Evolutionary conservation across 2,113 vertebrate genomes (phyloP), one percentile per base, ranked within the genome.

Genomic region (Pelecanoides urinatrix): DNA sequence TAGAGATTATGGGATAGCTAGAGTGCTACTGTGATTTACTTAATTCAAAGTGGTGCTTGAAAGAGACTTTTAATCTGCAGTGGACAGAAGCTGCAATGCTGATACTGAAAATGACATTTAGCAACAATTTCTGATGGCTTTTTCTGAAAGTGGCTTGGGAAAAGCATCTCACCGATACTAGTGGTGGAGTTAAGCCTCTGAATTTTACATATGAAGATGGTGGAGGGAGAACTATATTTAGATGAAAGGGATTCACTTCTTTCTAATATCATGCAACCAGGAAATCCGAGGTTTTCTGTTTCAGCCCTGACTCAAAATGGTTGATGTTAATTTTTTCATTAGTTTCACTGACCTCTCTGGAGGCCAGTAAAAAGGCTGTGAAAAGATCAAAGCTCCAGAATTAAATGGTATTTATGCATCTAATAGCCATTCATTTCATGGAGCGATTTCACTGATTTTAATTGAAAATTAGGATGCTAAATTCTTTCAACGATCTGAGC

Each of bases 31-130:
- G 36, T 94, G 81, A 76, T 92, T 95, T 82, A 77, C 40, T 93
- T 95, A 95, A 95, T 96, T 96, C 91, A 95, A 96, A 90, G 94
- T 66, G 53, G 77, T 95, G 89, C 91, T 96, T 97, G 94, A 89
- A 95, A 95, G 80, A 93, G 70, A 79, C 83, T 78, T 93, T 96
- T 89, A 93, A 94, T 86, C 92, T 93, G 42, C 81, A 79, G 49
- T 96, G 96, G 95, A 85, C 92, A 94, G 96, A 93, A 96, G 63
- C 86, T 90, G 83, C 67, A 94, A 70, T 87, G 22, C 82, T 95
- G 89, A 94, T 96, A 96, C 47, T 67, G 74, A 82, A 93, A 92
- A 92, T 97, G 86, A 91, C 90, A 95, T 88, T 94, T 78, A 95
- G 86, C 70, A 88, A 94, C 71, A 88, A 73, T 96, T 97, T 96